phyloP scores from a whole-genome alignment of 2,113 vertebrate genomes.

The Podilymbus podiceps region DNA sequence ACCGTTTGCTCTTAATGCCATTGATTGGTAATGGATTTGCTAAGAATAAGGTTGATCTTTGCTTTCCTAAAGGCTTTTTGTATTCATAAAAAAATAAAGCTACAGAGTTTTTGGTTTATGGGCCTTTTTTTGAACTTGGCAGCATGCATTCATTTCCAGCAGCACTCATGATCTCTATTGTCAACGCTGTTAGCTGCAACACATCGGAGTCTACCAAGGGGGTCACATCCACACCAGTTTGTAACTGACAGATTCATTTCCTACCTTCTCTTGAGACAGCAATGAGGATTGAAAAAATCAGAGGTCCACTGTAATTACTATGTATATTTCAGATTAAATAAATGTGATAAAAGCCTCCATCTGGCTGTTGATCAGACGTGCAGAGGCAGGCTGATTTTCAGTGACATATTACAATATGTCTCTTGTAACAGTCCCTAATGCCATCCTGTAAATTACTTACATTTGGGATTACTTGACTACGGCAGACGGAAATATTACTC shows the following conservation, averaged over 20 bases:
- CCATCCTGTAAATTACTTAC: constrained; percentile 76
- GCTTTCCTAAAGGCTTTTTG: constrained; percentile 12
- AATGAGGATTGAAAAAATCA: constrained; percentile 64
- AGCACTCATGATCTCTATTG: neutral
- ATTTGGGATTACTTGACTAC: constrained; percentile 78
- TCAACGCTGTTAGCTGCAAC: constrained; percentile 12
- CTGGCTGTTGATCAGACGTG: constrained; percentile 80
- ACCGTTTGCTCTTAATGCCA: neutral
- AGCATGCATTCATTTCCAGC: neutral
- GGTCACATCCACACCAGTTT: constrained; percentile 55
- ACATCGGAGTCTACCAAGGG: constrained; percentile 50
- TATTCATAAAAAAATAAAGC: neutral
- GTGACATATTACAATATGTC: constrained; percentile 79
- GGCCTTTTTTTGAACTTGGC: neutral
- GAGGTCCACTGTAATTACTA: constrained; percentile 80
- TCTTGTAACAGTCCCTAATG: constrained; percentile 72
- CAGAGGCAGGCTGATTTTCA: constrained; percentile 77
- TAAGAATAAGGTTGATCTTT: constrained; percentile 6
- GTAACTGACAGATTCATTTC: constrained; percentile 73
- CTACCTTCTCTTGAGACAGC: constrained; percentile 72
- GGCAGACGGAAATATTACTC: constrained; percentile 76
- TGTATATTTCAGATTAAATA: constrained; percentile 83
- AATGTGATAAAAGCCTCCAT: constrained; percentile 83
- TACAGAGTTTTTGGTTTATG: neutral
- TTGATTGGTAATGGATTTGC: constrained; percentile 16